Conservation (phyloP, 2,797 vertebrate species). For the Oreochromis mossambicus region DNA sequence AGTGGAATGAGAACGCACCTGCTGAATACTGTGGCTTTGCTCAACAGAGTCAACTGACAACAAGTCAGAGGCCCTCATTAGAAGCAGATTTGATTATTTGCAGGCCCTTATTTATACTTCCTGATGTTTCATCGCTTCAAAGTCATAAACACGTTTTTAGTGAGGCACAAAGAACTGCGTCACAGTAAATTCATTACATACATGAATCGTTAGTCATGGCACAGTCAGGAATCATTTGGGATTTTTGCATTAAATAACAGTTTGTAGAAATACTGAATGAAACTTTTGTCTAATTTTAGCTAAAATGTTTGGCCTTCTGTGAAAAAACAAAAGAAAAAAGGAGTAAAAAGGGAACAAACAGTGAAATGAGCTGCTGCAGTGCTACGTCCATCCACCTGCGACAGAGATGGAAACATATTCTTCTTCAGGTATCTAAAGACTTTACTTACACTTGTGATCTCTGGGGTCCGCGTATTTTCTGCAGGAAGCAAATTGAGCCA, state of each 20-base stretch:
- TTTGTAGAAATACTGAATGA: not conserved
- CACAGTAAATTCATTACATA: not conserved
- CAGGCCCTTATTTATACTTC: not conserved
- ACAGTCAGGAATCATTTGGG: not conserved
- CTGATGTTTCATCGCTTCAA: not conserved
- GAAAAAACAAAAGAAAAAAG: not conserved
- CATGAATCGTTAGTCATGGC: not conserved
- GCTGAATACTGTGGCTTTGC: not conserved
- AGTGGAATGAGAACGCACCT: not conserved
- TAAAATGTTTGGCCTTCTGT: not conserved
- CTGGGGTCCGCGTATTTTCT: accelerated
- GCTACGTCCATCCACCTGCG: not conserved
- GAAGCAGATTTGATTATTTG: not conserved
- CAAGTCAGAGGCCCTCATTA: not conserved
- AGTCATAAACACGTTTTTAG: not conserved
- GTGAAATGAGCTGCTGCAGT: not conserved
- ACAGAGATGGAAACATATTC: not conserved
- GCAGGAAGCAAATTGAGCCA: not conserved
- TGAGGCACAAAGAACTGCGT: not conserved
- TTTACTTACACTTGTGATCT: not conserved
- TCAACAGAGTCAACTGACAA: accelerated
- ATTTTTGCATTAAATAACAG: not conserved
- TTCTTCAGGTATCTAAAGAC: not conserved
- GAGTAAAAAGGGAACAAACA: not conserved
- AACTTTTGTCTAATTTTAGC: not conserved